Conservation (phyloP, 2,888 invertebrate genomes). For the Antheraea yamamai region DNA sequence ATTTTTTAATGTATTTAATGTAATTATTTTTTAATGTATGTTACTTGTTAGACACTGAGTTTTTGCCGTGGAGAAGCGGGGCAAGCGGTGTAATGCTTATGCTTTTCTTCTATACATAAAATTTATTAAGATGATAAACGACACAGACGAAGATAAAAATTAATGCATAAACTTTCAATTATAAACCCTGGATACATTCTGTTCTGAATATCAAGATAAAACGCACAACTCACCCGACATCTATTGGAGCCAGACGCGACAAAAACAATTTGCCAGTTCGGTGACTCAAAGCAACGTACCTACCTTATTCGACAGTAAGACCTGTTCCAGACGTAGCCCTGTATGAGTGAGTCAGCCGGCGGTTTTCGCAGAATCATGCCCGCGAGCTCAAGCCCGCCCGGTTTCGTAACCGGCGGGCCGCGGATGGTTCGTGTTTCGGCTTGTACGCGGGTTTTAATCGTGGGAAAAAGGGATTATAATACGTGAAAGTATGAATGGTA, state of each 20-base stretch:
- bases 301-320: slow-evolving; percentile 39
- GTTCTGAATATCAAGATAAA: slow-evolving; percentile 18
- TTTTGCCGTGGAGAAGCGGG: too few species aligned
- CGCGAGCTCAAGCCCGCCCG: slow-evolving; percentile 52
- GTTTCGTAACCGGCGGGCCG: slow-evolving; percentile 59
- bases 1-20: too few species aligned
- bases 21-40: too few species aligned
- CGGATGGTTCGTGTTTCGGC: slow-evolving; percentile 49
- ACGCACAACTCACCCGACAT: slow-evolving; percentile 21
- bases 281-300: slow-evolving; percentile 36
- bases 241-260: slow-evolving; percentile 32
- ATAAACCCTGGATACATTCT: neutral
- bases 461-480: slow-evolving; percentile 17
- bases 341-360: slow-evolving; percentile 54
- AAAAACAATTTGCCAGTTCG: slow-evolving; percentile 35
- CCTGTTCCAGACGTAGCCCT: slow-evolving; percentile 59
- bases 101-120: too few species aligned
- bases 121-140: too few species aligned
- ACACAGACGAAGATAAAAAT: neutral
- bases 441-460: neutral
- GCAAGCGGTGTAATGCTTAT: too few species aligned
- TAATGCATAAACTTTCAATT: neutral
- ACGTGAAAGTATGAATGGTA: neutral
- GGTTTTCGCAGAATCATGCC: slow-evolving; percentile 61
- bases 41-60: too few species aligned